These are phyloP conservation scores for Varanus salvator DNA, from an alignment of 2,113 vertebrate genomes.

Conservation along the genomic window DNA sequence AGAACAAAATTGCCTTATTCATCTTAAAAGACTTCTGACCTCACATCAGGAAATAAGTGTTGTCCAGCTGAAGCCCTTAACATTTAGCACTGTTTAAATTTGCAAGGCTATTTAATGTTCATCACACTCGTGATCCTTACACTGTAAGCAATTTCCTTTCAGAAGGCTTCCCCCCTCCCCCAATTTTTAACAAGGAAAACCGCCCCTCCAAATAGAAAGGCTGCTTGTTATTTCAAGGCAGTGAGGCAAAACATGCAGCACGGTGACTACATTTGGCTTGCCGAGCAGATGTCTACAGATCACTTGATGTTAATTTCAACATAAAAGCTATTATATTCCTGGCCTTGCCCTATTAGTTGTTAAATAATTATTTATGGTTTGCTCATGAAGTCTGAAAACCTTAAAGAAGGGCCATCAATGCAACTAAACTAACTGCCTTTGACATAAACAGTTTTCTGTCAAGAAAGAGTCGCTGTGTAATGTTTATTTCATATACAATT, in stretches of 20 bases:
- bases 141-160: slow-evolving; percentile 68
- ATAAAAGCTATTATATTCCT: slow-evolving; percentile 77
- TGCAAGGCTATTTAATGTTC: slow-evolving; percentile 73
- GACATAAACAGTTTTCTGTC: slow-evolving; percentile 71
- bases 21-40: slow-evolving; percentile 12
- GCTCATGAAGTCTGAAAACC: slow-evolving; percentile 64
- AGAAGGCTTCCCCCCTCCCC: slow-evolving; percentile 45
- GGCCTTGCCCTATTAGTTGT: slow-evolving; percentile 74
- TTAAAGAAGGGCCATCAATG: slow-evolving; percentile 66
- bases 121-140: slow-evolving; percentile 62
- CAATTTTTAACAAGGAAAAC: slow-evolving; percentile 67
- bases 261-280: slow-evolving; percentile 67
- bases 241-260: slow-evolving; percentile 76
- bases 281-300: slow-evolving; percentile 77
- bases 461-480: slow-evolving; percentile 42
- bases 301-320: slow-evolving; percentile 76
- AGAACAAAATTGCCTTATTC: slow-evolving; percentile 17
- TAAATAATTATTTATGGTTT: slow-evolving; percentile 78
- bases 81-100: slow-evolving; percentile 68
- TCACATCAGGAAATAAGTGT: slow-evolving; percentile 14
- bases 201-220: slow-evolving; percentile 64
- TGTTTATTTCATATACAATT: slow-evolving; percentile 57
- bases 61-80: slow-evolving; percentile 54
- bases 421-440: slow-evolving; percentile 70
- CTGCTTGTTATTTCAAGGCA: slow-evolving; percentile 80